Conservation (phyloP, 2,888 invertebrate genomes). For the Xestia xanthographa region DNA sequence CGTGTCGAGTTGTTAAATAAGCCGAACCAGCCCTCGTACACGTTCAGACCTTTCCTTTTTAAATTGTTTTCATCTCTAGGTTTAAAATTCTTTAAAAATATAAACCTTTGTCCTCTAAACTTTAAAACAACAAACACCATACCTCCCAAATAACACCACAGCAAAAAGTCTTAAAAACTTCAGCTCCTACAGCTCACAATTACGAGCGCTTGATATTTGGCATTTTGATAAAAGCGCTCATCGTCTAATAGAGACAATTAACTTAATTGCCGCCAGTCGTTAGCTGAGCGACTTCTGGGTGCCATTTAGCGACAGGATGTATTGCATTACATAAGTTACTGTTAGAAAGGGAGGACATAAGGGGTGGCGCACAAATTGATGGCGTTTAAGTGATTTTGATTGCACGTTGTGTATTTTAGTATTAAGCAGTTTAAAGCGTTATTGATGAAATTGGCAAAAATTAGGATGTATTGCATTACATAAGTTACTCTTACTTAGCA, state of each 20-base stretch:
- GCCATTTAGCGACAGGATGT: constrained; percentile 76
- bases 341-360: constrained; percentile 25
- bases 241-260: constrained; percentile 83
- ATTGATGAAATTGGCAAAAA: too few relatives aligned
- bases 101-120: neutral
- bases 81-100: neutral
- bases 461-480: constrained; percentile 74
- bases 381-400: constrained; percentile 29
- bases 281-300: constrained; percentile 77
- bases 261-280: constrained; percentile 78
- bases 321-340: constrained; percentile 72
- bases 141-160: neutral
- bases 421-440: neutral
- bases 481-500: constrained; percentile 58
- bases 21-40: too few relatives aligned
- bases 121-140: neutral
- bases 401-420: constrained; percentile 6
- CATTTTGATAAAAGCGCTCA: constrained; percentile 80
- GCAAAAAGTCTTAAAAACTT: constrained; percentile 47
- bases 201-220: constrained; percentile 71
- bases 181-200: constrained; percentile 56
- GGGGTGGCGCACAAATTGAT: constrained; percentile 7
- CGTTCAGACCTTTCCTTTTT: too few relatives aligned
- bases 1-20: too few relatives aligned
- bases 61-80: too few relatives aligned